Conservation (phyloP, 2,888 invertebrate genomes). For the Tenthredo livida region DNA sequence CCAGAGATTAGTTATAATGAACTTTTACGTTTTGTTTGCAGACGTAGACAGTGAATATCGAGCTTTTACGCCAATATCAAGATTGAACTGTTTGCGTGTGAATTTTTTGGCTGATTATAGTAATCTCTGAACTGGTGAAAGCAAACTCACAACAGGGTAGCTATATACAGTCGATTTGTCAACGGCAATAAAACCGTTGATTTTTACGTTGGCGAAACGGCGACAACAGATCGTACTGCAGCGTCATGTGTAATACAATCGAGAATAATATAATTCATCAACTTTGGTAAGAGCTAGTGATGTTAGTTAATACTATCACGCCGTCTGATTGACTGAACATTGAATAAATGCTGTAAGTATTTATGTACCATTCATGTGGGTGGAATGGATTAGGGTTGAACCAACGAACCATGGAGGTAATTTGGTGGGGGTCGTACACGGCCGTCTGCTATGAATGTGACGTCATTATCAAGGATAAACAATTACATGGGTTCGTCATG, state of each 20-base stretch:
- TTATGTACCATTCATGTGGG: slow-evolving; percentile 51
- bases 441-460: slow-evolving; percentile 34
- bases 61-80: neutral
- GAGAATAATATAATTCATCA: neutral
- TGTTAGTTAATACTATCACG: neutral
- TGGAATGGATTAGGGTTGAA: slow-evolving; percentile 48
- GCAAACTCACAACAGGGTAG: slow-evolving; percentile 19
- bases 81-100: slow-evolving; percentile 25
- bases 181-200: neutral
- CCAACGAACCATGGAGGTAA: slow-evolving; percentile 6
- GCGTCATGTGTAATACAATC: neutral
- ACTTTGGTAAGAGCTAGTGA: neutral
- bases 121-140: slow-evolving; percentile 11
- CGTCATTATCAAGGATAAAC: slow-evolving; percentile 50
- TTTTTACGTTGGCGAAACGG: neutral
- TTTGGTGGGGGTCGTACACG: slow-evolving; percentile 26
- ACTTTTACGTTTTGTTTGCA: neutral
- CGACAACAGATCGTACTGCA: neutral
- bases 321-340: slow-evolving; percentile 39
- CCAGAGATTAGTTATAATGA: neutral
- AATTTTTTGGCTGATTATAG: slow-evolving; percentile 12
- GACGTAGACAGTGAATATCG: neutral
- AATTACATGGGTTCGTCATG: slow-evolving; percentile 47
- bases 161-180: slow-evolving; percentile 5
- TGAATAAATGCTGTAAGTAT: slow-evolving; percentile 23